A percentile compares a stretch with the other conserved stretches of the same genome.
These are phyloP conservation scores for Cantharis nigra DNA, from an alignment of 2,888 invertebrate species.

Conservation along the genomic window DNA sequence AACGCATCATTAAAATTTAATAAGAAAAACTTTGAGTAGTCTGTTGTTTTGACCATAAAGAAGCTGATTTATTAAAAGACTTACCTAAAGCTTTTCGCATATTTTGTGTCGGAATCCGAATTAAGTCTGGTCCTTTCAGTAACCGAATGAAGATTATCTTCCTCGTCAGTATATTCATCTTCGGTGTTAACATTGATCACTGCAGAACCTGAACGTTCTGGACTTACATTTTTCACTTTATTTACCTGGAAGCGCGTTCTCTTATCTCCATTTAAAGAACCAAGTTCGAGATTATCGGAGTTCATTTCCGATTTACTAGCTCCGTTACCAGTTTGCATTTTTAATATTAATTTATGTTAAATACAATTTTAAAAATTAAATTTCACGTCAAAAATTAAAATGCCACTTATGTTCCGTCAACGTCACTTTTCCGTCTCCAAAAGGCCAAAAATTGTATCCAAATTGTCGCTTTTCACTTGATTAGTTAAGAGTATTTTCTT, in stretches of 20 bases:
- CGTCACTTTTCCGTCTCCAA: constrained; percentile 5
- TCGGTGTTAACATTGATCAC: constrained; percentile 20
- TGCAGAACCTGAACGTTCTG: constrained; percentile 20
- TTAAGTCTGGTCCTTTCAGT: constrained; percentile 55
- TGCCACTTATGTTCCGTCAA: background rate
- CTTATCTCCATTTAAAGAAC: constrained; percentile 41
- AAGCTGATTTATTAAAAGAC: background rate
- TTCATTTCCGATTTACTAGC: background rate
- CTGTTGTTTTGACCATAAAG: background rate
- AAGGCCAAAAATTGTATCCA: background rate
- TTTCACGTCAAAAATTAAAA: background rate
- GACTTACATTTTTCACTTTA: constrained; percentile 61
- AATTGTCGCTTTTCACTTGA: background rate
- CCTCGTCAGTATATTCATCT: constrained; percentile 47
- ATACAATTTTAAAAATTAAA: background rate
- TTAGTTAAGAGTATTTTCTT: background rate
- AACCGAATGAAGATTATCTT: constrained; percentile 56
- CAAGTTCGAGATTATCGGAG: constrained; percentile 7
- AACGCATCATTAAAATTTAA: background rate
- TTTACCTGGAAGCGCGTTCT: constrained; percentile 66
- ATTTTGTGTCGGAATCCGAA: constrained; percentile 67
- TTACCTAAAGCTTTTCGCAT: constrained; percentile 79
- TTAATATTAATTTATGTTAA: background rate
- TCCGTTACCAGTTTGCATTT: constrained; percentile 3
- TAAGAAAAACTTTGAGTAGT: background rate